These are phyloP conservation scores for Solenopsis fugax DNA, from an alignment of 1,140 invertebrate genomes.

Conservation along the genomic window DNA sequence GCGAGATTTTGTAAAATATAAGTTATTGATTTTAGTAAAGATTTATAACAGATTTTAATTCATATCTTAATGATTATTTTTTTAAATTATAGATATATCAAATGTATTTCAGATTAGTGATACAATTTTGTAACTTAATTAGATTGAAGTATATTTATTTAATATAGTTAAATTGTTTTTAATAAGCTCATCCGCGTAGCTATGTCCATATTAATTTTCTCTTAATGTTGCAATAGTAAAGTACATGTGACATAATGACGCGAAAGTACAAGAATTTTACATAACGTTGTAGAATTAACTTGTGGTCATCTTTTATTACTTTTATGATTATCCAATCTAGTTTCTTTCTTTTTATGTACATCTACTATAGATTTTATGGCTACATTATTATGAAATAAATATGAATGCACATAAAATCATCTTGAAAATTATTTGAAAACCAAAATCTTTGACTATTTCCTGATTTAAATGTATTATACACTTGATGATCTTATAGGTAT, in stretches of 20 bases:
- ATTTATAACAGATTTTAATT: constrained; percentile 2
- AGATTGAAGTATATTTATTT: background rate
- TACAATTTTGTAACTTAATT: background rate
- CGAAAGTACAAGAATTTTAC: constrained; percentile 16
- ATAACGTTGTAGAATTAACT: background rate
- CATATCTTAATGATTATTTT: background rate
- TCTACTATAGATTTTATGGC: background rate
- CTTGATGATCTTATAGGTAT: background rate
- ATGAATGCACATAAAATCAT: background rate
- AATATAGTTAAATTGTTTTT: constrained; percentile 17
- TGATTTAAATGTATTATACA: no score
- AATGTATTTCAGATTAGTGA: background rate
- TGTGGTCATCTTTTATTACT: constrained; percentile 12
- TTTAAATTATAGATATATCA: background rate
- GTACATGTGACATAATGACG: background rate
- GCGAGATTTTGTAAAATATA: background rate
- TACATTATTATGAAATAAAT: background rate
- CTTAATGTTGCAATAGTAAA: background rate
- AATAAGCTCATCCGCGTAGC: background rate
- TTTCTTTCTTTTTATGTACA: background rate
- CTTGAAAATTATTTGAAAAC: no score
- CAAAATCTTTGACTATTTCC: no score
- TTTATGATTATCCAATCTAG: background rate
- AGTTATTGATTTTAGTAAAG: background rate
- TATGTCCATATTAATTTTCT: constrained; percentile 1